Base-by-base conservation (phyloP, 2,888 invertebrate genomes). In the Drosophila falleni region DNA sequence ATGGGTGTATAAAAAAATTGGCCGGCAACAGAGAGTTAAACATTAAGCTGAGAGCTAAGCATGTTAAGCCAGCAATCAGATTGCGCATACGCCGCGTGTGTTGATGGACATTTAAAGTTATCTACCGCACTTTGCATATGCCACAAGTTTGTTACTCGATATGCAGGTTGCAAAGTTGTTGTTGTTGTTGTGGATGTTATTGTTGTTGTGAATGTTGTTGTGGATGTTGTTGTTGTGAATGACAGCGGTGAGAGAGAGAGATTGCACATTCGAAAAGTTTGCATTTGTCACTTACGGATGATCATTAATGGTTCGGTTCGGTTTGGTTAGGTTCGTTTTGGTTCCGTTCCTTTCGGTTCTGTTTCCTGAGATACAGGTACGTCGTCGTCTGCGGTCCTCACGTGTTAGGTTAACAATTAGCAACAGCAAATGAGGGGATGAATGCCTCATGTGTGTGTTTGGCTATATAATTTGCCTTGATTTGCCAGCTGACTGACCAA, bases 401-500 rank as follows among this genome's bases (percentile, higher is more conserved):
- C 74, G 61, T 71, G 76, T 69, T 71, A 31, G 58, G 56, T 62
- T 54, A 71, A 73, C 83, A 83, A 83, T 83, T 83, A 83, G 80
- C 71, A 65, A 61, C 76, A 62, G 58, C 42, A 60, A 51, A 60
- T 53, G 42, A n/a, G n/a, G 16, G 51, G 13, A 44, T 33, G 60
- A 23, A 35, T 44, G 49, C 10, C 50, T 51, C 41, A 42, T 61
- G 47, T 68, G 63, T 61, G 47, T 68, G 63, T 74, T 74, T 74
- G 66, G 51, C 74, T 69, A 72, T 69, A 72, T 89, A 87, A 87
- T 84, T 74, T 85, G 72, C 68, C 72, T 78, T 79, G 81, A 89
- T 81, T 80, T 75, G 67, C 66, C 71, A 73, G 68, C 66, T 69
- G 73, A 70, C 59, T 76, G 78, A 72, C 72, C 71, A 61, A 35